Evolutionary conservation across 2,888 invertebrate genomes (phyloP).

Genomic region (Dendrolimus houi): DNA sequence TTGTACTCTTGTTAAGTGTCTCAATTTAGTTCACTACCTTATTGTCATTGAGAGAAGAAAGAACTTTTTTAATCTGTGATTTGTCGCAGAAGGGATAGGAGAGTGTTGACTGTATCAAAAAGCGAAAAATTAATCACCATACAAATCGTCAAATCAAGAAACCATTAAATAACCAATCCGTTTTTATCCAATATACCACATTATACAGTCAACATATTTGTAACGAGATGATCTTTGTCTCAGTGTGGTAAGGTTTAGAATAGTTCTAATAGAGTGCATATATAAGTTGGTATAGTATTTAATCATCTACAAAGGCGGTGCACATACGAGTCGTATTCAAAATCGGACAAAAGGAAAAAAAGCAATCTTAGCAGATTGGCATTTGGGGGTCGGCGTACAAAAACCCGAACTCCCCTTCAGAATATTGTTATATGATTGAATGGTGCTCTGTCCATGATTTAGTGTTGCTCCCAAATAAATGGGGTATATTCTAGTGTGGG

Average conservation of each 20-base stretch:
- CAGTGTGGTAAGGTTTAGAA: conserved; percentile 17
- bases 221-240: neutral
- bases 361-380: conserved; percentile 74
- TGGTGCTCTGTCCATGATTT: neutral
- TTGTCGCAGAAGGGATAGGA: conserved; percentile 13
- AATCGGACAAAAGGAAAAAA: conserved; percentile 74
- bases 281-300: conserved; percentile 38
- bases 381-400: conserved; percentile 59
- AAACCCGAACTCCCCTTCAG: conserved; percentile 41
- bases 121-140: conserved; percentile 55
- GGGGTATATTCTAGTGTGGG: neutral
- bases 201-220: neutral
- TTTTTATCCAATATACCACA: conserved; percentile 10
- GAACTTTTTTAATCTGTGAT: conserved; percentile 9
- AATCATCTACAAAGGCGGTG: conserved; percentile 70
- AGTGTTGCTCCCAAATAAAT: conserved; percentile 4
- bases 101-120: neutral
- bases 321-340: conserved; percentile 66
- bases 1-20: no score
- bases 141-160: conserved; percentile 63
- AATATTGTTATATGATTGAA: conserved; percentile 42
- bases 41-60: neutral
- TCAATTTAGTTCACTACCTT: no score
- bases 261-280: neutral
- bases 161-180: conserved; percentile 73